Conservation (phyloP, 1,140 invertebrate genomes). For the Drosophila trapezifrons region DNA sequence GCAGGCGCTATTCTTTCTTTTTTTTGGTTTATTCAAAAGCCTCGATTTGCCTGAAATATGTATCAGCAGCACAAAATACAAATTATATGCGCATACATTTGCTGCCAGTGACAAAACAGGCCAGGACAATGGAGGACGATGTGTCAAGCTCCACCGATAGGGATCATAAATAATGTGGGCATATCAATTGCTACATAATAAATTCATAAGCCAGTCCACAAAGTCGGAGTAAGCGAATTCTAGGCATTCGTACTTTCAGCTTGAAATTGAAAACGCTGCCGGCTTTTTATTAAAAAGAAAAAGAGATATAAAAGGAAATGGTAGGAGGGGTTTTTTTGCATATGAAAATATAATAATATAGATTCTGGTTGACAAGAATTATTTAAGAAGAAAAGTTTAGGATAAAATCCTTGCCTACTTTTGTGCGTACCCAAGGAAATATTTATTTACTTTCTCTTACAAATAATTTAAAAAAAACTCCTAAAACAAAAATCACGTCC, state of each 20-base stretch:
- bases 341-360: neutral
- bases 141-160: slow-evolving; percentile 45
- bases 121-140: slow-evolving; percentile 39
- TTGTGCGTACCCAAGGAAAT: neutral
- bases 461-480: neutral
- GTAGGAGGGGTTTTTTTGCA: neutral
- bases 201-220: slow-evolving; percentile 58
- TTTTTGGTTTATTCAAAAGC: slow-evolving; percentile 34
- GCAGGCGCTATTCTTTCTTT: neutral
- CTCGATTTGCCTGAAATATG: slow-evolving; percentile 33
- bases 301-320: neutral
- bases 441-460: neutral
- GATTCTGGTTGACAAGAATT: neutral
- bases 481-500: neutral
- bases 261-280: neutral
- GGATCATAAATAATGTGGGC: slow-evolving; percentile 68
- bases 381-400: too few species aligned
- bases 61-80: slow-evolving; percentile 46
- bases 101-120: slow-evolving; percentile 49
- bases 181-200: slow-evolving; percentile 62
- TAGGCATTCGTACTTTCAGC: neutral
- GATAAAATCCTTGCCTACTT: too few species aligned
- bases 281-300: neutral
- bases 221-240: slow-evolving; percentile 30
- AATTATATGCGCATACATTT: slow-evolving; percentile 57